Evolutionary conservation across 2,888 invertebrate species (phyloP), one percentile per base, ranked within the genome.

Genomic region (Pammene aurita): DNA sequence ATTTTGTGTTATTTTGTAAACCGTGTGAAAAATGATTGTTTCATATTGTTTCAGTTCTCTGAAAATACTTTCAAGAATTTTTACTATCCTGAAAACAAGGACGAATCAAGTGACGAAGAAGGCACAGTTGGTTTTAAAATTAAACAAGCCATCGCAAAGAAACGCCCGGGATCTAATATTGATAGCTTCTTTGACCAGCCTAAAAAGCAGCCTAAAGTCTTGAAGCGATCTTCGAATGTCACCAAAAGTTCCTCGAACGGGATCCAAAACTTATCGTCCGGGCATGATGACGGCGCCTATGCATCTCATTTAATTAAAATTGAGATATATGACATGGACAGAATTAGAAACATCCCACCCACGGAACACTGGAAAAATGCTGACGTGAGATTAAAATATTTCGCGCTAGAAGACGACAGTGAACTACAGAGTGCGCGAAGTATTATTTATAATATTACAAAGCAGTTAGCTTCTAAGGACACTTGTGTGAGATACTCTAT

Each of bases 21-120:
- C 9, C 6, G 38, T 38, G 38, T 9, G 6, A 38, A n/a, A 44
- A 44, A 44, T 44, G 5, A n/a, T n/a, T 44, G 26, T 2, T 26
- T 26, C 2, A 42, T 42, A 18, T 42, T 26, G 18, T 44, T 58
- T 44, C 44, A 58, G 42, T 58, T 58, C 26, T 58, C 58, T 44
- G 26, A 58, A 13, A 58, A 44, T 58, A 58, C 44, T 44, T 44
- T 26, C 58, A 58, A 44, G n/a, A 58, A 58, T 7, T 58, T 10
- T 11, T 56, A 41, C 16, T 56, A 56, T 5, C 41, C 41, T 0
- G 41, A 56, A 56, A 56, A 56, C 18, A 11, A 58, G 0, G 58
- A 58, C 7, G 26, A 7, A 13, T 58, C 58, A 2, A 26, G 0
- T 13, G 58, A 58, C 7, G 44, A 58, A 44, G 44, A 58, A 26